Conservation (phyloP, 2,888 invertebrate species). For the Diplazon laetatorius region DNA sequence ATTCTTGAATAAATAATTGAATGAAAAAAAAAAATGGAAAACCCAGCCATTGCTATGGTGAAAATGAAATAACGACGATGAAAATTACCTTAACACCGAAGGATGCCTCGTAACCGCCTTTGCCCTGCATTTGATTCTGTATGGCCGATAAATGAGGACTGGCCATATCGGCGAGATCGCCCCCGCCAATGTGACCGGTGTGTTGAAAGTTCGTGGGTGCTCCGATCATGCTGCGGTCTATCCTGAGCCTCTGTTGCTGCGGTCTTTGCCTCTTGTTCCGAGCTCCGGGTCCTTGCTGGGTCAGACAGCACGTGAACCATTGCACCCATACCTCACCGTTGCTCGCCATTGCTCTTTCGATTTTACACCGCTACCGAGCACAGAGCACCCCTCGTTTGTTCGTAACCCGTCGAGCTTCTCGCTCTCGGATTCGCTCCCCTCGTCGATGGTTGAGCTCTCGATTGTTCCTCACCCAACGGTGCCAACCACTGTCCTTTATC, state of each 20-base stretch:
- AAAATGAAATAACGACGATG: neutral
- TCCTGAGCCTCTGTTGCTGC: slow-evolving; percentile 87
- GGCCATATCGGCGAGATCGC: slow-evolving; percentile 91
- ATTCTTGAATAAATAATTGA: too few species aligned
- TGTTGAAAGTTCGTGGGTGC: slow-evolving; percentile 98
- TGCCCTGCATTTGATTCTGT: slow-evolving; percentile 97
- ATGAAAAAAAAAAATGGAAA: too few species aligned
- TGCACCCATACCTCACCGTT: slow-evolving; percentile 94
- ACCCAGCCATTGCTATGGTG: too few species aligned
- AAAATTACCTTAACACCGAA: slow-evolving; percentile 85
- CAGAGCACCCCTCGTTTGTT: neutral
- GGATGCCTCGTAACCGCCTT: slow-evolving; percentile 95
- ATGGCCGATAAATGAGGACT: slow-evolving; percentile 92
- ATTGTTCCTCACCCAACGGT: slow-evolving; percentile 28
- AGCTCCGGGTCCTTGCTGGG: slow-evolving; percentile 90
- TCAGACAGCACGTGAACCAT: slow-evolving; percentile 95
- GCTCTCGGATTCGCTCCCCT: neutral
- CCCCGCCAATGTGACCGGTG: slow-evolving; percentile 95
- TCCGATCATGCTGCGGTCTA: slow-evolving; percentile 97
- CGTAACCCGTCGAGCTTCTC: neutral
- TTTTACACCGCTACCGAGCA: slow-evolving; percentile 16
- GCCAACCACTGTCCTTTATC: slow-evolving; percentile 35
- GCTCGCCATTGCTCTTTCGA: slow-evolving; percentile 85
- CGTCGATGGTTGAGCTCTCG: slow-evolving; percentile 24
- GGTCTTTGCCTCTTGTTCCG: slow-evolving; percentile 76